These are phyloP conservation scores for Malachius bipustulatus DNA, from an alignment of 2,888 invertebrate species.

Conservation along the genomic window DNA sequence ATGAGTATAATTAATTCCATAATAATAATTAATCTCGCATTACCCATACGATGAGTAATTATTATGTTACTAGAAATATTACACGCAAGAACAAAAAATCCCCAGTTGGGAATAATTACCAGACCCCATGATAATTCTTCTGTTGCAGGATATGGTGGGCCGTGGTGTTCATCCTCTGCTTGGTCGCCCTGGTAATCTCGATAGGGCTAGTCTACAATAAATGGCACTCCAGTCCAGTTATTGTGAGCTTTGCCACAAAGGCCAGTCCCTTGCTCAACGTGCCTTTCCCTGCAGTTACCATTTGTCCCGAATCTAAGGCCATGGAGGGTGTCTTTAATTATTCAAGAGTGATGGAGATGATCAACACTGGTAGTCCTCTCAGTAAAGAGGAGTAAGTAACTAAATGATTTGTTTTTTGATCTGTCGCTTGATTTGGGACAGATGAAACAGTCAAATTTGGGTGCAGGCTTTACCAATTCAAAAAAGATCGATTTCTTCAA, in stretches of 20 bases:
- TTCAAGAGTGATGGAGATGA: neutral
- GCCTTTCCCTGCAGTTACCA: constrained; percentile 20
- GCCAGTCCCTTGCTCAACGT: constrained; percentile 16
- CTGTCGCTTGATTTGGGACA: too few relatives aligned
- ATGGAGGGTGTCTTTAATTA: neutral
- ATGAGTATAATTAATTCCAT: too few relatives aligned
- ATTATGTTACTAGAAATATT: too few relatives aligned
- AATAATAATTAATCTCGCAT: too few relatives aligned
- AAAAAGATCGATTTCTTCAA: too few relatives aligned
- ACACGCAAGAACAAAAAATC: too few relatives aligned
- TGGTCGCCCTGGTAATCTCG: constrained; percentile 30
- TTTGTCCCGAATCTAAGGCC: constrained; percentile 16
- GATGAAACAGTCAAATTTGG: too few relatives aligned
- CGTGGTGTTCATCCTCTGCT: constrained; percentile 46
- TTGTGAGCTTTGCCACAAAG: constrained; percentile 15
- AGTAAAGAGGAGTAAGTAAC: neutral
- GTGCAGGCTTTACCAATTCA: too few relatives aligned
- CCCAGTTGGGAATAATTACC: too few relatives aligned
- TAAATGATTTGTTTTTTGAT: too few relatives aligned
- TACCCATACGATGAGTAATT: too few relatives aligned
- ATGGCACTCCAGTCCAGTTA: constrained; percentile 12
- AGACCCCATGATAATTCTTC: too few relatives aligned
- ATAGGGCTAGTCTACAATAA: constrained; percentile 14
- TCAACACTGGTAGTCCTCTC: neutral
- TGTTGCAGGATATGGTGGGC: constrained; percentile 38